phyloP scores from a whole-genome alignment of 2,888 invertebrate species.

The Drosophila nigricruria region DNA sequence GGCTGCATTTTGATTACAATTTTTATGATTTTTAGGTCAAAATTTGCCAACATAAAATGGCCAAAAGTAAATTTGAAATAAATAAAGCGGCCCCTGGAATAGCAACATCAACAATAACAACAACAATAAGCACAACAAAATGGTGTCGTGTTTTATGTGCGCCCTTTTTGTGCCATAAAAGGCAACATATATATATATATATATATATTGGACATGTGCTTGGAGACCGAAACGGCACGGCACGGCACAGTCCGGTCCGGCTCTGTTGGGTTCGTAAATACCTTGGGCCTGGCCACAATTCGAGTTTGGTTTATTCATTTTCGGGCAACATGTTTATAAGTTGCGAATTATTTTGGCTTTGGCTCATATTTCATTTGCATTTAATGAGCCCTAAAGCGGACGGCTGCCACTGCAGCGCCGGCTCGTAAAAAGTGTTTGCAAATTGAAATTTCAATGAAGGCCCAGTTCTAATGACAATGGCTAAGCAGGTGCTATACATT shows the following conservation, averaged over 20 bases:
- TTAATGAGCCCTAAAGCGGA: conserved; percentile 60
- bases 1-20: conserved; percentile 74
- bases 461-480: conserved; percentile 42
- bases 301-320: conserved; percentile 36
- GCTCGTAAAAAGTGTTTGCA: conserved; percentile 60
- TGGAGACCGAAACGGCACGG: conserved; percentile 17
- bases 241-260: conserved; percentile 2
- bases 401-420: conserved; percentile 16
- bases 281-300: conserved; percentile 27
- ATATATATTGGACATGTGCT: conserved; percentile 6
- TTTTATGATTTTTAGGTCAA: conserved; percentile 83
- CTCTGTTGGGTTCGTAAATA: conserved; percentile 11
- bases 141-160: conserved; percentile 66
- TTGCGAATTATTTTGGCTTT: conserved; percentile 66
- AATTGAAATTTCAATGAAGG: conserved; percentile 55
- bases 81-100: conserved; percentile 57
- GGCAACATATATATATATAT: conserved; percentile 8
- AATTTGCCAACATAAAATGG: conserved; percentile 80
- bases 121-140: conserved; percentile 52
- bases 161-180: conserved; percentile 69
- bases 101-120: conserved; percentile 39
- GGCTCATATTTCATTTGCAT: conserved; percentile 65
- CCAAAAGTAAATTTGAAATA: conserved; percentile 79
- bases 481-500: conserved; percentile 74
- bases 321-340: conserved; percentile 44